phyloP scores from a whole-genome alignment of 1,140 invertebrate species.

The Phortica variegata region DNA sequence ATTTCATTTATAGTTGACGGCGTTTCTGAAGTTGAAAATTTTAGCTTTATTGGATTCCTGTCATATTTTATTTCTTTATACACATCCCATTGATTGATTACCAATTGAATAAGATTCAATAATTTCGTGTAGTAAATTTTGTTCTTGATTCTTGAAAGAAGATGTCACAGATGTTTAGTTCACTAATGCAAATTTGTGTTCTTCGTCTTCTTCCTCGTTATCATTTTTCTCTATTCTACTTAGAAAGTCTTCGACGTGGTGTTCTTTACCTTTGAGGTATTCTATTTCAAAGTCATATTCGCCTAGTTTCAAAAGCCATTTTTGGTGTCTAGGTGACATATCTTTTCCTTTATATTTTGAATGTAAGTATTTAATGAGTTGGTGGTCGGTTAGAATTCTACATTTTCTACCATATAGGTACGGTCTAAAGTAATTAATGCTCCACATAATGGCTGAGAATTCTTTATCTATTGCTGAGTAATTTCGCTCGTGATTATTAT shows the following conservation, averaged over 20 bases:
- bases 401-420: conserved; percentile 60
- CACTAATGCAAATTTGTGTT: conserved; percentile 8
- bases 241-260: conserved; percentile 12
- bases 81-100: conserved; percentile 20
- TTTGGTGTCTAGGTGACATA: not conserved
- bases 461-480: conserved; percentile 55
- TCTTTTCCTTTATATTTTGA: conserved; percentile 22
- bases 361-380: conserved; percentile 58
- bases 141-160: not conserved
- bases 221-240: not conserved
- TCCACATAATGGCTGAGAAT: conserved; percentile 55
- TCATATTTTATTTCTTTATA: conserved; percentile 13
- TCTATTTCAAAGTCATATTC: conserved; percentile 57
- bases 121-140: conserved; percentile 12
- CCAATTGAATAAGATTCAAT: conserved; percentile 10
- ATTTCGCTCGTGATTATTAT: too few relatives aligned
- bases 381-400: conserved; percentile 60
- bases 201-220: not conserved
- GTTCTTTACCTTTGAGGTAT: conserved; percentile 50
- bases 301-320: conserved; percentile 57
- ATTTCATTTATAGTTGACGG: conserved; percentile 7
- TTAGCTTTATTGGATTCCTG: conserved; percentile 18
- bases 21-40: conserved; percentile 10
- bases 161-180: conserved; percentile 6
- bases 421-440: conserved; percentile 56